Base-by-base conservation (phyloP, 1,140 invertebrate species). In the Ectropis grisescens region DNA sequence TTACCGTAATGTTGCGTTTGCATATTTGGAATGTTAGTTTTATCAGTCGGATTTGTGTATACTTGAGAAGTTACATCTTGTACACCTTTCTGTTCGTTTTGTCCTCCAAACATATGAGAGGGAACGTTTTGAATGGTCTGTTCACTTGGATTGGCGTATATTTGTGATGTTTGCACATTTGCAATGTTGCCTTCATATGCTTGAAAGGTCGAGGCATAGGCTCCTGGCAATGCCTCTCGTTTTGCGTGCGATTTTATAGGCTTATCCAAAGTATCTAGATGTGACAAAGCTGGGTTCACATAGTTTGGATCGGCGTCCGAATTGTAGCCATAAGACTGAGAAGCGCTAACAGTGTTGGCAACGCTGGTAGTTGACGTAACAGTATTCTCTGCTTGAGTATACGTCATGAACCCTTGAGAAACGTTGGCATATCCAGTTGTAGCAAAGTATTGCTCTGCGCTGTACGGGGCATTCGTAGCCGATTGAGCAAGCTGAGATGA, bases 201-300 rank as follows among this genome's bases (percentile, higher is more conserved):
- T 37, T 2, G 16, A 19, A 19, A n/a, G n/a, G n/a, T n/a, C n/a
- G n/a, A n/a, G n/a, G n/a, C n/a, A n/a, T n/a, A n/a, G n/a, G n/a
- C n/a, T n/a, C n/a, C n/a, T n/a, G 47, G 53, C 6, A 80, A 28
- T 1, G 71, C 78, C 44, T 82, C 58, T 0, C 74, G 74, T 9
- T 71, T 80, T 0, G 70, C 65, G 37, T 83, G 82, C 1, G 82
- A 83, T 43, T 80, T 78, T 22, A 83, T 83, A 3, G 82, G 72
- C 32, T 66, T 66, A 31, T 71, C 66, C 2, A 67, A 36, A 2
- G 64, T 19, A 19, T 19, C 55, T 75, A 64, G 2, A 75, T 14
- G 39, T 76, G 71, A 47, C n/a, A 75, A 19, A 11, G 51, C 44
- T 7, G 55, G 38, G n/a, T 62, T 59, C 16, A 8, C 16, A 10